Evolutionary conservation across 2,113 vertebrate genomes (phyloP).

Genomic region (Canis aureus): DNA sequence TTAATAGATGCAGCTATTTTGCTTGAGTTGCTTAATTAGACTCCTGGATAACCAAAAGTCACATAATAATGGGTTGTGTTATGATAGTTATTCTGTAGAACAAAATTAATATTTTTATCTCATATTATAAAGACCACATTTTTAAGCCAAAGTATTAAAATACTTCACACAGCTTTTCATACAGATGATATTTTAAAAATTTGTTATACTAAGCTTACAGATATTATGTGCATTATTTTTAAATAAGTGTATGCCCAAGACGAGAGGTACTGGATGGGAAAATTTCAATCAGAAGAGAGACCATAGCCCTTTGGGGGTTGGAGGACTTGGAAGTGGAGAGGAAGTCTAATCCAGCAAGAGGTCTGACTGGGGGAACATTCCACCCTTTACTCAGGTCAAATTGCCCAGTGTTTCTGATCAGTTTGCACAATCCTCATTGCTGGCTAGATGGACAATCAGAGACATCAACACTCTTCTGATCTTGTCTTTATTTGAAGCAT

Average conservation of each 20-base stretch:
- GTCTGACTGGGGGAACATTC: accelerated
- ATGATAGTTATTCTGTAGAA: not conserved
- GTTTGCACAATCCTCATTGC: not conserved
- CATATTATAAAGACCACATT: not conserved
- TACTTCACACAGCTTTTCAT: not conserved
- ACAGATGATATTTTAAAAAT: not conserved
- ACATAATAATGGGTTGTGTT: not conserved
- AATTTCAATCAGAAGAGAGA: not conserved
- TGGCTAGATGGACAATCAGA: not conserved
- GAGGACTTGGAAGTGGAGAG: not conserved
- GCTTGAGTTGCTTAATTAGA: not conserved
- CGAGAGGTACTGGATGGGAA: not conserved
- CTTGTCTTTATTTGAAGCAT: not conserved
- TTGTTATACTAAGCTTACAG: not conserved
- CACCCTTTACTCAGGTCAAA: not conserved
- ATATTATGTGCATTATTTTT: not conserved
- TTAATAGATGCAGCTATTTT: not conserved
- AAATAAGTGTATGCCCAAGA: not conserved
- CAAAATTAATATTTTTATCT: not conserved
- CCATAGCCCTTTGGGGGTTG: not conserved
- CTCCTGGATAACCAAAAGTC: not conserved
- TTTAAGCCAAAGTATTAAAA: not conserved
- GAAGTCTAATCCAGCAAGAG: not conserved
- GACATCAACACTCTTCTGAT: no score
- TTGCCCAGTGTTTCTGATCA: not conserved